Conservation (phyloP, 2,888 invertebrate species). For the Aspidapion aeneum region DNA sequence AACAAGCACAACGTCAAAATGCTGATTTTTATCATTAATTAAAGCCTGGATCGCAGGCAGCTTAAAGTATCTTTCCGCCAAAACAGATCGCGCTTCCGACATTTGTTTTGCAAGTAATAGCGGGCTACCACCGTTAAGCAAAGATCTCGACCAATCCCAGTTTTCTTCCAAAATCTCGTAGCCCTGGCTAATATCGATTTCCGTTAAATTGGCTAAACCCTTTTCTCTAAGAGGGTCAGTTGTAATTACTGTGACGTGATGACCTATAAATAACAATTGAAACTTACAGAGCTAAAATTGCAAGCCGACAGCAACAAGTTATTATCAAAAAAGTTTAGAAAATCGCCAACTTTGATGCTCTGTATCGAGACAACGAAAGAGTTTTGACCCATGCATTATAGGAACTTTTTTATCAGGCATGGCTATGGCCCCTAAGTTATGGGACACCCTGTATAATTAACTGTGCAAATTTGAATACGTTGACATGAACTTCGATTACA, state of each 20-base stretch:
- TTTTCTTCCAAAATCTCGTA: constrained; percentile 31
- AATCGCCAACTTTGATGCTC: too few relatives aligned
- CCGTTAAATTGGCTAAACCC: constrained; percentile 42
- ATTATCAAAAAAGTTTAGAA: too few relatives aligned
- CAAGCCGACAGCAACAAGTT: too few relatives aligned
- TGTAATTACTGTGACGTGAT: constrained; percentile 50
- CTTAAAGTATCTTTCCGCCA: background rate
- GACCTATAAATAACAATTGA: constrained; percentile 39
- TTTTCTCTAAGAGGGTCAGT: constrained; percentile 44
- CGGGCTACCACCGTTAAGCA: background rate
- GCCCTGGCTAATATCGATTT: constrained; percentile 44
- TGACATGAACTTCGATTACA: too few relatives aligned
- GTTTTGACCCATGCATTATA: too few relatives aligned
- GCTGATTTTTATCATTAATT: constrained; percentile 18
- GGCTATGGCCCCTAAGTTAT: too few relatives aligned
- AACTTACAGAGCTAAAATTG: too few relatives aligned
- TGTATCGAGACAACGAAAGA: too few relatives aligned
- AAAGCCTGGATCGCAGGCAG: background rate
- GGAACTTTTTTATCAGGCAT: too few relatives aligned
- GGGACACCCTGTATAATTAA: too few relatives aligned
- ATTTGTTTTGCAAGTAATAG: background rate
- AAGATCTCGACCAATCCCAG: background rate
- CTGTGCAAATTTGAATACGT: too few relatives aligned
- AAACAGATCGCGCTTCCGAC: background rate
- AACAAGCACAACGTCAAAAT: constrained; percentile 35